Evolutionary conservation across 2,797 vertebrate genomes (phyloP), one percentile per base, ranked within the genome.

Genomic region (Danio tinwini): DNA sequence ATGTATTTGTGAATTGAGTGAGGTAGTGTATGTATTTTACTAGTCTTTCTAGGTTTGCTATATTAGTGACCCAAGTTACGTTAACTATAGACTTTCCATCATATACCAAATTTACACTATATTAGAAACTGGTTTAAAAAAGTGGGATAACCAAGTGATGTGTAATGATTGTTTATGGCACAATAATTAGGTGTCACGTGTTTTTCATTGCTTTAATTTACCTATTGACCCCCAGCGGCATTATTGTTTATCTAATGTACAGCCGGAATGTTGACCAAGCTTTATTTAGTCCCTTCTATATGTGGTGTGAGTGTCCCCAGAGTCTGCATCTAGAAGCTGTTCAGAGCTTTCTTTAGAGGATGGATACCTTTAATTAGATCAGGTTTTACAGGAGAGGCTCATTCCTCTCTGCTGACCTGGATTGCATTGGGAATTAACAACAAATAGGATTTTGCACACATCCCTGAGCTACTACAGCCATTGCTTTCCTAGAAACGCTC

Each of bases 331-430:
- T 78, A 88, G 89, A 90, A 92, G 89, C 91, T 91, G 91, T 91
- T 76, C 80, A 90, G 90, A 81, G 85, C 82, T 72, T 83, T 86
- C 84, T 87, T 82, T 74, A 82, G 87, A 86, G 88, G 80, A 78
- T 55, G 85, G 85, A 89, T 91, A 82, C 86, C 88, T 92, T 92
- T 94, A 93, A 93, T 93, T 92, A 91, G 92, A 91, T 91, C 88
- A 89, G 89, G 89, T 90, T 91, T 91, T 93, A 92, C 91, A 85
- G 87, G 89, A 87, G 86, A 88, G 86, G 87, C 86, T 92, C 91
- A 92, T 93, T 92, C 89, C 88, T 92, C 89, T 91, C 87, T 88
- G 88, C 91, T 91, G 90, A 92, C 92, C 92, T 88, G 88, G 91
- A 90, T 91, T 87, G 89, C 85, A 82, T 84, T 87, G 90, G 90